phyloP scores from a whole-genome alignment of 64 coral and sea anemone species.

The Stichodactyla helianthus region DNA sequence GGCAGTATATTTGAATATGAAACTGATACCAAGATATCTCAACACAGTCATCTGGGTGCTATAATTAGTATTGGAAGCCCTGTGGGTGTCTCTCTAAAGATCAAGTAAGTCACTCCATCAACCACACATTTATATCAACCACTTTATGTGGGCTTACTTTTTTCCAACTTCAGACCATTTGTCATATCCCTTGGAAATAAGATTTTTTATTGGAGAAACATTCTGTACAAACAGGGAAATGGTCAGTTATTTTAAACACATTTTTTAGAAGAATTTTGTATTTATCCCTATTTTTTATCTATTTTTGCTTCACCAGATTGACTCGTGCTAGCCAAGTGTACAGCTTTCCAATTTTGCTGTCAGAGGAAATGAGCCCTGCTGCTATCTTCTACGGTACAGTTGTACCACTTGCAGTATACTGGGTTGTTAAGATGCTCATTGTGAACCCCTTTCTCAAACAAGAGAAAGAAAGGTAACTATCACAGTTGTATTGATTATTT shows the following conservation, averaged over 20 bases:
- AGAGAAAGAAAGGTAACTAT: constrained; percentile 87
- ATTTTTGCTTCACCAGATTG: constrained; percentile 37
- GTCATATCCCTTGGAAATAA: too few species aligned
- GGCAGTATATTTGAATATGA: constrained; percentile 79
- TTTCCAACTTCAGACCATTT: too few species aligned
- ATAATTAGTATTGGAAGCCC: constrained; percentile 61
- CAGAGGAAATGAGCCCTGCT: constrained; percentile 69
- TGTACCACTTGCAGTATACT: constrained; percentile 58
- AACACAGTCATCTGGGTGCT: constrained; percentile 80
- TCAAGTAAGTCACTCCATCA: constrained; percentile 57
- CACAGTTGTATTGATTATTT: not conserved
- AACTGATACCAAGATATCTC: constrained; percentile 77
- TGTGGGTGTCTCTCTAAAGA: constrained; percentile 76
- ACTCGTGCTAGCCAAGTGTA: constrained; percentile 80
- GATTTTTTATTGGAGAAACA: too few species aligned
- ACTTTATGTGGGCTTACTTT: too few species aligned
- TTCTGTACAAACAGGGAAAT: too few species aligned
- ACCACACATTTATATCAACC: too few species aligned
- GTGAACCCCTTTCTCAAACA: constrained; percentile 83
- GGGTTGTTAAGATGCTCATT: constrained; percentile 63
- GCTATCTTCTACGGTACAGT: constrained; percentile 94
- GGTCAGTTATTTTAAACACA: too few species aligned
- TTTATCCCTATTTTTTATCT: not conserved
- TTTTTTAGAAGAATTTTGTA: not conserved
- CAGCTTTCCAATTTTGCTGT: constrained; percentile 76